Evolutionary conservation across 92 coral and sea anemone genomes (phyloP), one percentile per base, ranked within the genome.

Genomic region (Porites rus): DNA sequence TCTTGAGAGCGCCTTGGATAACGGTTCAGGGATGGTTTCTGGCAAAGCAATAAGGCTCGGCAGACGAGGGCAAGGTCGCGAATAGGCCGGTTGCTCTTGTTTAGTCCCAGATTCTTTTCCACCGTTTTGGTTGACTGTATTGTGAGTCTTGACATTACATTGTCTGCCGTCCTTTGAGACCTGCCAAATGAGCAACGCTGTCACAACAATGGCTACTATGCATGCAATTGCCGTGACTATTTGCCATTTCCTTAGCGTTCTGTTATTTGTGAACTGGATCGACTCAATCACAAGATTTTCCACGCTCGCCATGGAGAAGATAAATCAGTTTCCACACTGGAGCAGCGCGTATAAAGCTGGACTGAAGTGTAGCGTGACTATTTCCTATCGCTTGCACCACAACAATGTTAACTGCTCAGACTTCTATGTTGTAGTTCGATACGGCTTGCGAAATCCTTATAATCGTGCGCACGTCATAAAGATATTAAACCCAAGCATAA

Each of bases 281-380:
- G 88, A 76, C 38, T 85, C 88, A 28, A 83, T 64, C 17, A 83
- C 87, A 2, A 83, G 87, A 73, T 83, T 74, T 73, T 83, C 87
- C 18, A 83, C 65, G 22, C 87, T 83, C 63, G 80, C 53, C 87
- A 83, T 83, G 46, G 46, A 38, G 46, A 38, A 4, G 46, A 38
- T 38, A 38, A 38, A 38, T 38, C 46, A 38, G 46, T 38, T 38
- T 38, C 14, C 13, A 56, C 17, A 56, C 13, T 19, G 6, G 3
- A 16, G 10, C 54, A 75, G n/a, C 31, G 19, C 50, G 4, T 38
- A 38, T 38, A 38, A 38, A 2, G 50, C 52, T 18, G 56, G 9
- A 19, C 60, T 7, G 10, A 53, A 10, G 61, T 14, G 80, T 67
- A 24, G 52, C 84, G 75, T 66, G 43, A 21, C 73, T 11, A 10